Conservation (phyloP, 2,888 invertebrate genomes). For the Panorpa germanica region DNA sequence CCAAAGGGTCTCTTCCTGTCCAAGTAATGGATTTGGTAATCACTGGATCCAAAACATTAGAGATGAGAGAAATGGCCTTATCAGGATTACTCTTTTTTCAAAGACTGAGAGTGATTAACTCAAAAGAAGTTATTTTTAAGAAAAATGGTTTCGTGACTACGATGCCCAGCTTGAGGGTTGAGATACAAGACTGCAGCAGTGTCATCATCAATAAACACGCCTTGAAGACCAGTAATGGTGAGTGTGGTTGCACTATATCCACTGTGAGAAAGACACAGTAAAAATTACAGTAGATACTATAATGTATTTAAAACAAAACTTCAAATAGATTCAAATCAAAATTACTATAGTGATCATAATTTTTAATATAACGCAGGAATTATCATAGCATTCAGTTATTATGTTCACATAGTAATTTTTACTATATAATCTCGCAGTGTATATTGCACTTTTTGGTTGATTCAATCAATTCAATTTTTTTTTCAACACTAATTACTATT, state of each 20-base stretch:
- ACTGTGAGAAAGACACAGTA: too few species aligned
- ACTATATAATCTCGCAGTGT: too few species aligned
- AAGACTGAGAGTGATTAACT: conserved; percentile 31
- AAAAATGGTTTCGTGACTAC: conserved; percentile 38
- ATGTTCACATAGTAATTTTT: too few species aligned
- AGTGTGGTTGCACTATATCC: conserved; percentile 11
- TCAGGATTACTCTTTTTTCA: conserved; percentile 31
- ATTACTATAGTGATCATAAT: too few species aligned
- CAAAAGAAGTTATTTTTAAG: conserved; percentile 31
- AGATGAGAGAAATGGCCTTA: conserved; percentile 34
- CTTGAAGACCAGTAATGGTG: conserved; percentile 38
- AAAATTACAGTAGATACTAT: too few species aligned
- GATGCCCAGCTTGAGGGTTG: conserved; percentile 36
- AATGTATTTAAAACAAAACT: too few species aligned
- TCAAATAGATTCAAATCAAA: too few species aligned
- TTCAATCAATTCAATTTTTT: too few species aligned
- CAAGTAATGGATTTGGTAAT: conserved; percentile 37
- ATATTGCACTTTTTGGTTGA: too few species aligned
- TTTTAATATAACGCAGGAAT: too few species aligned
- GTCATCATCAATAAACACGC: conserved; percentile 40
- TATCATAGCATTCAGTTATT: too few species aligned
- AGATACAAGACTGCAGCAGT: conserved; percentile 36
- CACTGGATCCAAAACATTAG: conserved; percentile 31
- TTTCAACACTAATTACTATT: too few species aligned
- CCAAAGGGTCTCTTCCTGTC: conserved; percentile 34